Percentiles rank a stretch among this genome's conserved stretches.
These are phyloP conservation scores for Psix sp. DNA, from an alignment of 1,140 invertebrate genomes.

Conservation along the genomic window DNA sequence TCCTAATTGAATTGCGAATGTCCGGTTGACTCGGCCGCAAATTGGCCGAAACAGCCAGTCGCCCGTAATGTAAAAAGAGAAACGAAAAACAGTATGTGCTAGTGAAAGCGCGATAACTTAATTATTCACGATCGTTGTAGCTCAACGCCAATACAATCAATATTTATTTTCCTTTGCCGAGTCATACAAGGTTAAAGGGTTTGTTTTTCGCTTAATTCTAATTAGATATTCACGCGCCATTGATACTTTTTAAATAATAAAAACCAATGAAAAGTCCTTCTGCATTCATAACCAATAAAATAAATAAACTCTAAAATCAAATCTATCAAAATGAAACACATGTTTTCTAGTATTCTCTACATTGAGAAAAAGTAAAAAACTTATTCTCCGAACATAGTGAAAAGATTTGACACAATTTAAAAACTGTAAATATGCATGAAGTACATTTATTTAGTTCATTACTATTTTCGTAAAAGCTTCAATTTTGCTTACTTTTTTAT, in stretches of 20 bases:
- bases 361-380: too few relatives aligned
- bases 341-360: too few relatives aligned
- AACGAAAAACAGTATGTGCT: slow-evolving; percentile 55
- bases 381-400: too few relatives aligned
- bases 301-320: too few relatives aligned
- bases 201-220: slow-evolving; percentile 30
- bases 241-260: slow-evolving; percentile 3
- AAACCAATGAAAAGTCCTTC: too few relatives aligned
- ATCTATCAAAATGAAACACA: too few relatives aligned
- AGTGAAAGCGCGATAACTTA: slow-evolving; percentile 56
- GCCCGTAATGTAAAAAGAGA: slow-evolving; percentile 61
- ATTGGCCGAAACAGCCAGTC: slow-evolving; percentile 68
- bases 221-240: slow-evolving; percentile 33
- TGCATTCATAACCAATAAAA: too few relatives aligned
- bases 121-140: slow-evolving; percentile 64
- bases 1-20: slow-evolving; percentile 73
- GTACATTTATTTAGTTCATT: too few relatives aligned
- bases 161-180: slow-evolving; percentile 61
- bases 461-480: slow-evolving; percentile 10
- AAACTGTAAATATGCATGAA: too few relatives aligned
- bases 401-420: too few relatives aligned
- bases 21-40: slow-evolving; percentile 70
- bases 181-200: slow-evolving; percentile 35
- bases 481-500: too few relatives aligned
- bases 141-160: slow-evolving; percentile 58